These are phyloP conservation scores for Mus minutoides DNA, from an alignment of 2,797 vertebrate species.

Conservation along the genomic window DNA sequence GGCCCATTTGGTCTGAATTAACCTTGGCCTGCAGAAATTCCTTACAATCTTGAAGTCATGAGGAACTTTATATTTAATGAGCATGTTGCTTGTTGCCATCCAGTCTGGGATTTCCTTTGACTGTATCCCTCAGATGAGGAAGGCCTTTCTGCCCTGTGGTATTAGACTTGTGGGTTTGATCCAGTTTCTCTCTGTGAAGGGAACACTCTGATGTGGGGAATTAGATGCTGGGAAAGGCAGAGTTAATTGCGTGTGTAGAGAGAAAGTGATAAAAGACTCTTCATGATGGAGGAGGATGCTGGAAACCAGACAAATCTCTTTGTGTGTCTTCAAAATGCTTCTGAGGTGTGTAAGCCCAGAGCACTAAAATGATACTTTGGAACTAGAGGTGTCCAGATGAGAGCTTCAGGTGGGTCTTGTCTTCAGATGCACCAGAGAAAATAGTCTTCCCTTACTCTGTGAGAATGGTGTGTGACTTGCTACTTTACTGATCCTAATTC, in stretches of 20 bases:
- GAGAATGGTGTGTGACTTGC: neutral
- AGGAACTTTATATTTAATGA: neutral
- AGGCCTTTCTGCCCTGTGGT: neutral
- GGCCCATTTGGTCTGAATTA: slow-evolving; percentile 45
- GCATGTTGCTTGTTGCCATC: neutral
- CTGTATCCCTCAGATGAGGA: neutral
- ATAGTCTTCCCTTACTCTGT: neutral
- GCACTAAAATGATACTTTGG: neutral
- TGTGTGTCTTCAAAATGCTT: slow-evolving; percentile 11
- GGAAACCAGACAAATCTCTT: slow-evolving; percentile 1
- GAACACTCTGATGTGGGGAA: neutral
- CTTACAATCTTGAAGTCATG: slow-evolving; percentile 15
- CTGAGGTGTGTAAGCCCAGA: neutral
- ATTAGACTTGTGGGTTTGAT: neutral
- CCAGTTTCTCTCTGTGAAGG: neutral
- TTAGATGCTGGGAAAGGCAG: neutral
- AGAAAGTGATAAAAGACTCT: neutral
- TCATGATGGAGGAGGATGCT: neutral
- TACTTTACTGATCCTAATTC: neutral
- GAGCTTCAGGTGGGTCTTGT: slow-evolving; percentile 6
- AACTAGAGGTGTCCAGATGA: neutral
- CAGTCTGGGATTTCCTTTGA: neutral
- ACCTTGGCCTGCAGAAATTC: slow-evolving; percentile 26
- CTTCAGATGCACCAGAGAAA: neutral
- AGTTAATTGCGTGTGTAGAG: neutral